Base-by-base conservation (phyloP, 1,140 invertebrate species). In the Camponotus vicinus region DNA sequence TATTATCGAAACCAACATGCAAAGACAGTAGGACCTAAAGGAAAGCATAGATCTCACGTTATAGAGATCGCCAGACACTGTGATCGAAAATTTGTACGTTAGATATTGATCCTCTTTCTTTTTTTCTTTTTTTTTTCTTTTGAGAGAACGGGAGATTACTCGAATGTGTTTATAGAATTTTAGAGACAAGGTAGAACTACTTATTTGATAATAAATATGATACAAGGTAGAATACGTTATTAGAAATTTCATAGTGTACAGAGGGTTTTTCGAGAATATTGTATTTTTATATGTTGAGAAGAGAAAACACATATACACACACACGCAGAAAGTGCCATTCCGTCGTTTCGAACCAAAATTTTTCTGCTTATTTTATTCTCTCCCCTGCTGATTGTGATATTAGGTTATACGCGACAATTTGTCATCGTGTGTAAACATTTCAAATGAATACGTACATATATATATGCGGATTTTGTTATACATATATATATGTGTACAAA, bases 311-410 rank as follows among this genome's bases (percentile, higher is more conserved):
- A 34, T 40, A 78, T 27, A 73, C 76, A 87, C 15, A 57, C 66
- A 83, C 15, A 77, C 27, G 79, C 85, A 88, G 86, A 89, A 92
- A 93, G 93, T 93, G 94, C 93, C 94, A 94, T 95, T 94, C 94
- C 94, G 92, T 93, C 69, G 66, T 89, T 91, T 88, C 85, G 86
- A 92, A 91, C 93, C 90, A 88, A 92, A 94, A 93, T 91, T 90
- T 89, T 91, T 91, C 89, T 87, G 90, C 89, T 91, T 79, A 87
- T 78, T 91, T 91, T 91, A 89, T 91, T 93, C 86, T 93, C 91
- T 93, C 89, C 34, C 89, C 85, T 88, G 82, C 89, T 93, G 84
- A 93, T 95, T 95, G 94, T 95, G 94, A 95, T 95, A 95, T 93
- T 95, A 95, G 94, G 93, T 94, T 95, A 95, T 90, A 80, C 64